Conservation (phyloP, 2,113 vertebrate genomes). For the Passer domesticus region DNA sequence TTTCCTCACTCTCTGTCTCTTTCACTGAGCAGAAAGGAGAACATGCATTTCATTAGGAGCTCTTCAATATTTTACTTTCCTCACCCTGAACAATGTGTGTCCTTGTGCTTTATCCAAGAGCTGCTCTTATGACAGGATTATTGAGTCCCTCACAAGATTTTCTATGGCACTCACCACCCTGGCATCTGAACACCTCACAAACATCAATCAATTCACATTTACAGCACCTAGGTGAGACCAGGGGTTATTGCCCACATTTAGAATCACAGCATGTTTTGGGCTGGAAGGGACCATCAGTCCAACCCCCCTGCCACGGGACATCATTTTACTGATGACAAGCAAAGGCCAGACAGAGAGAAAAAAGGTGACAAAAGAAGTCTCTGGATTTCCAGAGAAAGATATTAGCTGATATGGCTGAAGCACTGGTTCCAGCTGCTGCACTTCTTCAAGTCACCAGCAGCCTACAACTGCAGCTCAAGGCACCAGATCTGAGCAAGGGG, state of each 20-base stretch:
- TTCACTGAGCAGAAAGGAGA: not conserved
- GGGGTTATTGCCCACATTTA: not conserved
- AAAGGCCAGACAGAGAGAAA: not conserved
- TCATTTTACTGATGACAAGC: not conserved
- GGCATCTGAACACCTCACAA: not conserved
- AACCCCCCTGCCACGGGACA: accelerated
- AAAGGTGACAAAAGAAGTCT: not conserved
- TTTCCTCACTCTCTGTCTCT: not conserved
- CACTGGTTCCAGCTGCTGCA: not conserved
- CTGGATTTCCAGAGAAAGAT: not conserved
- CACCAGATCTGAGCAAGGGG: not conserved
- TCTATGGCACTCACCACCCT: not conserved
- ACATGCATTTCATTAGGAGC: not conserved
- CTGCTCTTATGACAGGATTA: conserved; percentile 17
- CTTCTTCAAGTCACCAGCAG: not conserved
- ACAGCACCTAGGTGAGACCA: not conserved
- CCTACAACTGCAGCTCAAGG: not conserved
- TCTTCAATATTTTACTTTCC: not conserved
- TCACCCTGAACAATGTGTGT: not conserved
- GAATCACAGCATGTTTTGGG: not conserved
- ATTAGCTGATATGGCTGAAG: not conserved
- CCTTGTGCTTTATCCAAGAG: not conserved
- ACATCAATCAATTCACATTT: not conserved
- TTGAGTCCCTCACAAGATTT: not conserved
- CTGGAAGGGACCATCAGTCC: not conserved